Percentiles rank a stretch among this genome's conserved stretches.
Conservation (phyloP, 2,888 invertebrate genomes). For the Lepidocyrtinus sp. region DNA sequence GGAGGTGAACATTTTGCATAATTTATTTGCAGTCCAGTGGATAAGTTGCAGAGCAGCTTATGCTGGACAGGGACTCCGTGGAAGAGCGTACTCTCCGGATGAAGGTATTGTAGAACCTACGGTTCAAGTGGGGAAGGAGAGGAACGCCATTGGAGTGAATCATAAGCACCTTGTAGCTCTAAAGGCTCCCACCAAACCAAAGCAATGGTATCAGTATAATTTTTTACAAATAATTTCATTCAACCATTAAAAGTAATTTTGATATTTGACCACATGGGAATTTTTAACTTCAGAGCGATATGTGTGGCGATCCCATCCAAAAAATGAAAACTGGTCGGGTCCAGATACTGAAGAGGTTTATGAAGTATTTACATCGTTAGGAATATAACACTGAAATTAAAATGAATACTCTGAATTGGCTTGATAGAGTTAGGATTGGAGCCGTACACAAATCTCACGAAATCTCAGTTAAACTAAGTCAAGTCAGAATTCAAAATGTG, state of each 20-base stretch:
- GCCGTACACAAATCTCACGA: no score
- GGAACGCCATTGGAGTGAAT: not conserved
- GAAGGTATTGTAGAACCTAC: not conserved
- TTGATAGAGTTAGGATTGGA: no score
- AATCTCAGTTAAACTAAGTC: no score
- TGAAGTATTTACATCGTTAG: slow-evolving; percentile 28
- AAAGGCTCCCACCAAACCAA: slow-evolving; percentile 27
- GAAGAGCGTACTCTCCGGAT: not conserved
- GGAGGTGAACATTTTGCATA: no score
- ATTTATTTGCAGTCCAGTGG: slow-evolving; percentile 26
- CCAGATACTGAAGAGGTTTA: slow-evolving; percentile 53
- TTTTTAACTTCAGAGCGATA: slow-evolving; percentile 48
- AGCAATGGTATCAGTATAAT: slow-evolving; percentile 61
- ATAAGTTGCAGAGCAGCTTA: slow-evolving; percentile 19
- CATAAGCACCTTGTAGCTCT: slow-evolving; percentile 37
- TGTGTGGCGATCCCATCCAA: slow-evolving; percentile 60
- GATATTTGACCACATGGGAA: not conserved
- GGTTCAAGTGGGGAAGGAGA: not conserved
- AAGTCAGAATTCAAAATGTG: no score
- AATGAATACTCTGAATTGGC: no score
- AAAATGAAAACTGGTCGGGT: slow-evolving; percentile 48
- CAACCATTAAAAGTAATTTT: not conserved
- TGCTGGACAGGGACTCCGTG: slow-evolving; percentile 7
- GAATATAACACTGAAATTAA: no score
- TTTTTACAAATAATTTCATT: slow-evolving; percentile 11